phyloP scores from a whole-genome alignment of 2,113 vertebrate species.

The Corynorhinus townsendii region DNA sequence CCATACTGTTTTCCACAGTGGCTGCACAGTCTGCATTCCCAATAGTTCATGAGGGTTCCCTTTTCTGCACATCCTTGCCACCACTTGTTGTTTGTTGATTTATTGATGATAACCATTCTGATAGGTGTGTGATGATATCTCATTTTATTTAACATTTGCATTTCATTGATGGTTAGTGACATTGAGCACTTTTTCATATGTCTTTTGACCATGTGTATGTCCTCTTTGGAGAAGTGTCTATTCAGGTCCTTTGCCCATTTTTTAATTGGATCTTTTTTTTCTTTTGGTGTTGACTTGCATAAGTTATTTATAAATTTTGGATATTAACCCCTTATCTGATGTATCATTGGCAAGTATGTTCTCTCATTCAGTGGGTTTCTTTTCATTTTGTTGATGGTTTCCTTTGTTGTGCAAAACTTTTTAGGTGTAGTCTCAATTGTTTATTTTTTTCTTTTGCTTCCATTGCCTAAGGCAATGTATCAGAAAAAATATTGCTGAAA shows the following conservation, averaged over 20 bases:
- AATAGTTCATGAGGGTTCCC: neutral
- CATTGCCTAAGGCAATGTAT: neutral
- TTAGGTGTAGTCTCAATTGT: neutral
- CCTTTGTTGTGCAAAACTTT: neutral
- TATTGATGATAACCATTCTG: neutral
- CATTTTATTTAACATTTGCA: neutral
- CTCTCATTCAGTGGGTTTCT: neutral
- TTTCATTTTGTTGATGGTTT: neutral
- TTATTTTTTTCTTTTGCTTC: neutral
- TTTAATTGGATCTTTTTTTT: neutral
- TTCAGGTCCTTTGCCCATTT: neutral
- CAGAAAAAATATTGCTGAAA: neutral
- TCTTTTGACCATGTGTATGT: neutral
- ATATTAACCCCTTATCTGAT: neutral
- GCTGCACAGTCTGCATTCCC: neutral
- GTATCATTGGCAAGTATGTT: neutral
- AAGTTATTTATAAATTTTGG: neutral
- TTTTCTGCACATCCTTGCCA: neutral
- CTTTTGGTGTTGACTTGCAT: neutral
- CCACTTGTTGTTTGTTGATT: neutral
- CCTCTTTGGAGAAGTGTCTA: neutral
- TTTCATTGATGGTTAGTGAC: neutral
- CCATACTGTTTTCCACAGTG: neutral
- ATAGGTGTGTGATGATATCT: neutral
- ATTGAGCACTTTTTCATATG: too few species aligned